Percentiles rank a stretch among this genome's conserved stretches.
These are phyloP conservation scores for Archocentrus centrarchus DNA, from an alignment of 2,113 vertebrate species.

Conservation along the genomic window DNA sequence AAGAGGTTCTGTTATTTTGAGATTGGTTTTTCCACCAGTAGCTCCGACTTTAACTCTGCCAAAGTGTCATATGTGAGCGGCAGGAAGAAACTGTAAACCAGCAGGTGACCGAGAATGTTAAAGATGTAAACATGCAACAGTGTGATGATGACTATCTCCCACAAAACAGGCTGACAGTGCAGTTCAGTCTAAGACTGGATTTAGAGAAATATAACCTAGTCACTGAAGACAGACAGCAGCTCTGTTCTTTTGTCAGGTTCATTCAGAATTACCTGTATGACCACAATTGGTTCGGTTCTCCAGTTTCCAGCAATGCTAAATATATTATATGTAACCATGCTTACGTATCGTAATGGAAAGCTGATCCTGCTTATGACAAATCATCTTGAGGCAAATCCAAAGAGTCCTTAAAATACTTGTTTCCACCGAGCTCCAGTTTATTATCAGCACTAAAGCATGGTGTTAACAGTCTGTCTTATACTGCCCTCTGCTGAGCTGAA, in stretches of 20 bases:
- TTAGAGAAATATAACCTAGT: not conserved
- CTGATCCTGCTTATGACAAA: not conserved
- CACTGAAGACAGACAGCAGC: not conserved
- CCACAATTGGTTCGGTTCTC: not conserved
- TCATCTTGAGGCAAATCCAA: not conserved
- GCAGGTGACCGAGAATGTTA: not conserved
- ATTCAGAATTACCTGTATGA: not conserved
- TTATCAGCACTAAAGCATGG: not conserved
- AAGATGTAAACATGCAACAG: not conserved
- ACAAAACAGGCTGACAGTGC: not conserved
- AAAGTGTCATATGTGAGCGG: not conserved
- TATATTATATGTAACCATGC: not conserved
- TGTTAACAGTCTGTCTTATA: not conserved
- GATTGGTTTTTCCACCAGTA: conserved; percentile 27
- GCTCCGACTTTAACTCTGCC: conserved; percentile 2
- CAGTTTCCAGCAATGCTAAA: not conserved
- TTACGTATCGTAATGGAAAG: not conserved
- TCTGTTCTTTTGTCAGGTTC: not conserved
- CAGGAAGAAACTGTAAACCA: not conserved
- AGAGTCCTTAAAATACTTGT: not conserved
- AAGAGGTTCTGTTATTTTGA: not conserved
- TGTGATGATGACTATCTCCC: not conserved
- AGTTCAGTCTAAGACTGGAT: not conserved
- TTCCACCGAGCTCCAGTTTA: not conserved
- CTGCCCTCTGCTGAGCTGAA: conserved; percentile 40